Percentiles rank a stretch among this genome's conserved stretches.
Evolutionary conservation across 1,140 invertebrate genomes (phyloP).

Genomic region (Periplaneta americana): DNA sequence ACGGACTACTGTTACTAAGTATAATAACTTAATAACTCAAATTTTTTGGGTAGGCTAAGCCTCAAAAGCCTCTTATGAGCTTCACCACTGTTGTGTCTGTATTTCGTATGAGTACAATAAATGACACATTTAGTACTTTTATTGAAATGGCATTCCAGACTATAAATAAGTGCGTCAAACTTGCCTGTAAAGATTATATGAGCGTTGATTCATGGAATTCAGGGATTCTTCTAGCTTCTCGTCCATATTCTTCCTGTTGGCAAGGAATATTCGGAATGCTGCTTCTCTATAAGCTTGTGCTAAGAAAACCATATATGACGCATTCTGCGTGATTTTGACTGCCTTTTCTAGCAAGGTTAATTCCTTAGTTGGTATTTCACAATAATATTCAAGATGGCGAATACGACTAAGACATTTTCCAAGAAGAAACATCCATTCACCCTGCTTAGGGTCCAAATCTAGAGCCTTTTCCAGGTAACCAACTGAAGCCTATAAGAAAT

Average conservation of each 20-base stretch:
- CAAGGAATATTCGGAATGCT: background rate
- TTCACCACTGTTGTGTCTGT: no score
- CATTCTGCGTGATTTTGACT: background rate
- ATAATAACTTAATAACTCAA: no score
- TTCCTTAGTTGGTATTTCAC: background rate
- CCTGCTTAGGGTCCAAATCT: background rate
- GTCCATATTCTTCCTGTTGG: background rate
- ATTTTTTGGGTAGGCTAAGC: no score
- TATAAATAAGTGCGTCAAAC: no score
- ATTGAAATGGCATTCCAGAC: no score
- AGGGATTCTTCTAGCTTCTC: background rate
- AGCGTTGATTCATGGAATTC: background rate
- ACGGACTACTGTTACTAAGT: no score
- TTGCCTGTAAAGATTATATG: background rate
- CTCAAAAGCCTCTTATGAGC: no score
- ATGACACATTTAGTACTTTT: no score
- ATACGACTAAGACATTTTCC: background rate
- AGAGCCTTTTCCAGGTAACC: background rate
- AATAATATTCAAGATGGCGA: background rate
- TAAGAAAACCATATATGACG: slow-evolving; percentile 2
- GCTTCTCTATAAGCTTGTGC: slow-evolving; percentile 4
- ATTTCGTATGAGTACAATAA: no score
- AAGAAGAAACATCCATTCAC: slow-evolving; percentile 1
- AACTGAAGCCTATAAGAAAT: background rate
- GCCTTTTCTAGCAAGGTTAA: background rate